phyloP scores from a whole-genome alignment of 2,888 invertebrate species.

The Gastrophysa polygoni region DNA sequence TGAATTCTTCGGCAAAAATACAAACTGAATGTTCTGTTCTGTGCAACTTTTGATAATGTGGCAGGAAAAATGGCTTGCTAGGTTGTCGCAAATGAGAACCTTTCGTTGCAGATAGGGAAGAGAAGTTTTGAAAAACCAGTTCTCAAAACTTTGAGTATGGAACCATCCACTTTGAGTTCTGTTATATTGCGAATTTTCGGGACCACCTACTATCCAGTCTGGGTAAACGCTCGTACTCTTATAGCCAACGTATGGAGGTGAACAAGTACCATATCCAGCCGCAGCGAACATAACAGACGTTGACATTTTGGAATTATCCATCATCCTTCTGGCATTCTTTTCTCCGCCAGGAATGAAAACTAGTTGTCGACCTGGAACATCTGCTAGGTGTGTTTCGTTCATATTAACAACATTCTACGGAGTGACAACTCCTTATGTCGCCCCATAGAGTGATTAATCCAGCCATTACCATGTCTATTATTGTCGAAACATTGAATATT shows the following conservation, averaged over 20 bases:
- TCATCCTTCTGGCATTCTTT: slow-evolving; percentile 12
- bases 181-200: neutral
- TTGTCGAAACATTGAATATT: slow-evolving; percentile 19
- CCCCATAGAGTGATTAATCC: slow-evolving; percentile 16
- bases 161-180: slow-evolving; percentile 5
- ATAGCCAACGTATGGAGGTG: no score
- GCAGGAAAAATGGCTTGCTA: slow-evolving; percentile 40
- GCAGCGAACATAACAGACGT: slow-evolving; percentile 26
- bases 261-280: no score
- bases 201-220: no score
- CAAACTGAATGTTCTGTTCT: slow-evolving; percentile 45
- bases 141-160: slow-evolving; percentile 28
- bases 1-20: slow-evolving; percentile 24
- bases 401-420: slow-evolving; percentile 20
- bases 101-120: slow-evolving; percentile 40
- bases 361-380: slow-evolving; percentile 10
- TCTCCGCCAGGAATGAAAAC: slow-evolving; percentile 4
- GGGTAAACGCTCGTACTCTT: no score
- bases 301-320: slow-evolving; percentile 23
- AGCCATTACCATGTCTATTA: slow-evolving; percentile 25
- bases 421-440: slow-evolving; percentile 18
- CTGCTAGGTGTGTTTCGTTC: slow-evolving; percentile 19
- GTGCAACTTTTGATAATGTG: slow-evolving; percentile 42
- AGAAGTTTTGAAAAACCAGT: slow-evolving; percentile 38
- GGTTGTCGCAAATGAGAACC: slow-evolving; percentile 48